phyloP scores from a whole-genome alignment of 2,888 invertebrate species.

The Stramonita haemastoma region DNA sequence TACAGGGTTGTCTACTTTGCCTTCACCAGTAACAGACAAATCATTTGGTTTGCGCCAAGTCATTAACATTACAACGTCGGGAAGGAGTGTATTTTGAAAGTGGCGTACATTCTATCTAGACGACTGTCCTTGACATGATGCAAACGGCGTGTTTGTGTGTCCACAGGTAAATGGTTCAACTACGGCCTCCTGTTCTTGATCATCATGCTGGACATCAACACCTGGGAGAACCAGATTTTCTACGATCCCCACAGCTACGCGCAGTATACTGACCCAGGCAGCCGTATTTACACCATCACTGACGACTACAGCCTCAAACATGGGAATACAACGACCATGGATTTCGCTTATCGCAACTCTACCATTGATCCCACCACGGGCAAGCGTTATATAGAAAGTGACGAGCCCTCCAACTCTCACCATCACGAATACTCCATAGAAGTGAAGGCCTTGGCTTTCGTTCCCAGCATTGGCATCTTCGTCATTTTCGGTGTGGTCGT shows the following conservation, averaged over 20 bases:
- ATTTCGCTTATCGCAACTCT: constrained; percentile 75
- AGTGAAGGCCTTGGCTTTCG: constrained; percentile 78
- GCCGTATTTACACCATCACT: constrained; percentile 71
- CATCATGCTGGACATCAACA: constrained; percentile 80
- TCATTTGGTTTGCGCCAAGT: no score
- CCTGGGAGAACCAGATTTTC: constrained; percentile 81
- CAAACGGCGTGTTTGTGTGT: not conserved
- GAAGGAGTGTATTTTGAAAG: no score
- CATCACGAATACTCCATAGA: constrained; percentile 76
- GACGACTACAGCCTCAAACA: constrained; percentile 62
- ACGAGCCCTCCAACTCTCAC: constrained; percentile 79
- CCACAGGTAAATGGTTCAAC: constrained; percentile 80
- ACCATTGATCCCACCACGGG: constrained; percentile 77
- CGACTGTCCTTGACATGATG: not conserved
- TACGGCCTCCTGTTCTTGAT: constrained; percentile 80
- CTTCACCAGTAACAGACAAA: no score
- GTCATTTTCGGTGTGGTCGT: constrained; percentile 68
- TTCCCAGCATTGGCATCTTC: constrained; percentile 74
- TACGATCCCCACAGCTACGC: constrained; percentile 79
- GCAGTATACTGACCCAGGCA: constrained; percentile 78
- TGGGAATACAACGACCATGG: constrained; percentile 74
- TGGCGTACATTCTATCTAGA: no score
- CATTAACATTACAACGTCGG: no score
- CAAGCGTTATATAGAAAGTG: constrained; percentile 74
- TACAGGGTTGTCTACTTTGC: no score